phyloP scores from a whole-genome alignment of 2,888 invertebrate species.

The Iphiclides podalirius region DNA sequence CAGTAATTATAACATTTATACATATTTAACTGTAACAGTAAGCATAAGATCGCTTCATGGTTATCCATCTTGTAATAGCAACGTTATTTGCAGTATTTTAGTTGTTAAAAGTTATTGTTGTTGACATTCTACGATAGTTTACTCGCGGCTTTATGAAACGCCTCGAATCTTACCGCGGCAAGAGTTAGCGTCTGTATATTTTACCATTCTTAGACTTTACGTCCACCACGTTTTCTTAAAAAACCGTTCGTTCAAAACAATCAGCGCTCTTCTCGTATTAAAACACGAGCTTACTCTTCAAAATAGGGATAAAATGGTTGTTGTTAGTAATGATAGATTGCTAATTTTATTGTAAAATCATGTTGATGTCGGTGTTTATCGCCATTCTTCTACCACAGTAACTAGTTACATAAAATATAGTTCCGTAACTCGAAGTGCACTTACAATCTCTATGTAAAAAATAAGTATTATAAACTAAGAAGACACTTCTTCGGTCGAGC shows the following conservation, averaged over 20 bases:
- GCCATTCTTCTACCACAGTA: constrained; percentile 35
- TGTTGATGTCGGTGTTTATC: constrained; percentile 16
- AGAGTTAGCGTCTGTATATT: background rate
- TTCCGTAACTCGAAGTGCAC: constrained; percentile 78
- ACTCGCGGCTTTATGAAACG: constrained; percentile 3
- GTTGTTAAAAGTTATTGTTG: constrained; percentile 29
- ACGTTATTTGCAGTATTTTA: constrained; percentile 42
- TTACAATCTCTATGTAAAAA: constrained; percentile 67
- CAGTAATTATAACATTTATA: constrained; percentile 63
- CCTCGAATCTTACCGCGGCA: constrained; percentile 9
- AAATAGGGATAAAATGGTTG: constrained; percentile 21
- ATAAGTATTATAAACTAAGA: constrained; percentile 64
- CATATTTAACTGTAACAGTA: constrained; percentile 38
- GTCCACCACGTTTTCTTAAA: too few relatives aligned
- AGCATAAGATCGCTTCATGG: constrained; percentile 32
- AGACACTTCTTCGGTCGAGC: constrained; percentile 59
- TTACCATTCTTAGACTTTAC: too few relatives aligned
- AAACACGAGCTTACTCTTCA: constrained; percentile 19
- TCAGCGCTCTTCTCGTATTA: background rate
- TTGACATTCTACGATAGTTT: constrained; percentile 23
- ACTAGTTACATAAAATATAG: constrained; percentile 59
- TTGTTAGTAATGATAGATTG: constrained; percentile 19
- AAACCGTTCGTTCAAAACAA: background rate
- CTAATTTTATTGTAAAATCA: constrained; percentile 11
- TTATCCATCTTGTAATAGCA: constrained; percentile 6